A percentile compares a stretch with the other conserved stretches of the same genome.
These are phyloP conservation scores for Xestia ashworthii DNA, from an alignment of 2,888 invertebrate species.

Conservation along the genomic window DNA sequence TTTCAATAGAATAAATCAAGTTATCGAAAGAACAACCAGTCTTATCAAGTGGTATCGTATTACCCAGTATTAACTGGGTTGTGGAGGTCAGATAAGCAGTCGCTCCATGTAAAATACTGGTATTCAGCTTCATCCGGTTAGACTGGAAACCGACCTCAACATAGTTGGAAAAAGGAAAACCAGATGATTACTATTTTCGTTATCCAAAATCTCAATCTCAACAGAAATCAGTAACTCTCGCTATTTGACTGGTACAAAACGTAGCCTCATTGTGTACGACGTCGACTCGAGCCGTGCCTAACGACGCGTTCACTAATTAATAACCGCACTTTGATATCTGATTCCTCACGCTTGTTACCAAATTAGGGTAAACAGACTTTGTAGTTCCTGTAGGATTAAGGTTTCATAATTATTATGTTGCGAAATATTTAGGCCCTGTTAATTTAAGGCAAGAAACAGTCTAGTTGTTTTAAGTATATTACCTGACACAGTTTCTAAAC, in stretches of 20 bases:
- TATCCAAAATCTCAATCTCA: background rate
- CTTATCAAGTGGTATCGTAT: no score
- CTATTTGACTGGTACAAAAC: slow-evolving; percentile 20
- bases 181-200: background rate
- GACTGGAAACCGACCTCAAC: no score
- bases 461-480: background rate
- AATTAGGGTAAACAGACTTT: slow-evolving; percentile 11
- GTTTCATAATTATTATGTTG: background rate
- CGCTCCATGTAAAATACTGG: no score
- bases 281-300: slow-evolving; percentile 17
- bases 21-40: no score
- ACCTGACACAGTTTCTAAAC: background rate
- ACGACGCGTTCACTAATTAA: slow-evolving; percentile 51
- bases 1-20: no score
- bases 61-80: no score
- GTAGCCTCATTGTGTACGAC: slow-evolving; percentile 17
- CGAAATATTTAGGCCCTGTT: background rate
- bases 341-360: slow-evolving; percentile 27
- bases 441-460: background rate
- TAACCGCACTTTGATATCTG: slow-evolving; percentile 49
- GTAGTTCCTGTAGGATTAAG: background rate
- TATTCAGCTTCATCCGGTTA: no score
- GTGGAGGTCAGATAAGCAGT: no score
- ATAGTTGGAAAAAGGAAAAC: no score
- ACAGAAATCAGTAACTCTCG: background rate